Percentiles rank a stretch among this genome's conserved stretches.
These are phyloP conservation scores for Drosophila prosaltans DNA, from an alignment of 1,140 invertebrate species.

Conservation along the genomic window DNA sequence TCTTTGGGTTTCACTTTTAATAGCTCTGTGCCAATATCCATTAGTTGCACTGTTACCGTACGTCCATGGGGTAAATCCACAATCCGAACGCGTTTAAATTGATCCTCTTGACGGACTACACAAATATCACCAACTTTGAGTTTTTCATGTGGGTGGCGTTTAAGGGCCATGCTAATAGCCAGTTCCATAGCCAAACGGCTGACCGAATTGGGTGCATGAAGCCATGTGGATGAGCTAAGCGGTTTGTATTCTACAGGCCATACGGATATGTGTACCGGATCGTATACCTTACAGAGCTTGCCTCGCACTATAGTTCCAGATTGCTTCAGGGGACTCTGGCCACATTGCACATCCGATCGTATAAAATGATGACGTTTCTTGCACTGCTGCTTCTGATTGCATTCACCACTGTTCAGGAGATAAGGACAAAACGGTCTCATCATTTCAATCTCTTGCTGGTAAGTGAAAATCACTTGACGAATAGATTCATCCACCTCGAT, in stretches of 20 bases:
- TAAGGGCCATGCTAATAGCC: slow-evolving; percentile 29
- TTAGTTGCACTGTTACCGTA: slow-evolving; percentile 34
- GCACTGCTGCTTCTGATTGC: slow-evolving; percentile 16
- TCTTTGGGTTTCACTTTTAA: slow-evolving; percentile 22
- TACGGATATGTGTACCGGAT: slow-evolving; percentile 38
- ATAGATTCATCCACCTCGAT: slow-evolving; percentile 9
- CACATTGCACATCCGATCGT: slow-evolving; percentile 10
- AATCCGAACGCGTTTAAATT: slow-evolving; percentile 44
- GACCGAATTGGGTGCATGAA: background rate
- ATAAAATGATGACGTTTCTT: slow-evolving; percentile 31
- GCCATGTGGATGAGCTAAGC: slow-evolving; percentile 16
- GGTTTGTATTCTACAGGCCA: slow-evolving; percentile 34
- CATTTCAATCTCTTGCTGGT: background rate
- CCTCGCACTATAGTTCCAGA: slow-evolving; percentile 26
- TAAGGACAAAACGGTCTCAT: slow-evolving; percentile 17
- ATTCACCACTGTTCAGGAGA: slow-evolving; percentile 29
- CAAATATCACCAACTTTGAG: slow-evolving; percentile 42
- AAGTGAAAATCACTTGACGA: slow-evolving; percentile 7
- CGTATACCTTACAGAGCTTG: slow-evolving; percentile 31
- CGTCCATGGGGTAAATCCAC: slow-evolving; percentile 20
- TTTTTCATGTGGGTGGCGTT: background rate
- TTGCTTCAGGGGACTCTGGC: slow-evolving; percentile 12
- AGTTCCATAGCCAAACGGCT: slow-evolving; percentile 11
- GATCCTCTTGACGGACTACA: slow-evolving; percentile 3
- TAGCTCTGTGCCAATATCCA: slow-evolving; percentile 50